phyloP scores from a whole-genome alignment of 2,113 vertebrate genomes.

The Tachycineta bicolor region DNA sequence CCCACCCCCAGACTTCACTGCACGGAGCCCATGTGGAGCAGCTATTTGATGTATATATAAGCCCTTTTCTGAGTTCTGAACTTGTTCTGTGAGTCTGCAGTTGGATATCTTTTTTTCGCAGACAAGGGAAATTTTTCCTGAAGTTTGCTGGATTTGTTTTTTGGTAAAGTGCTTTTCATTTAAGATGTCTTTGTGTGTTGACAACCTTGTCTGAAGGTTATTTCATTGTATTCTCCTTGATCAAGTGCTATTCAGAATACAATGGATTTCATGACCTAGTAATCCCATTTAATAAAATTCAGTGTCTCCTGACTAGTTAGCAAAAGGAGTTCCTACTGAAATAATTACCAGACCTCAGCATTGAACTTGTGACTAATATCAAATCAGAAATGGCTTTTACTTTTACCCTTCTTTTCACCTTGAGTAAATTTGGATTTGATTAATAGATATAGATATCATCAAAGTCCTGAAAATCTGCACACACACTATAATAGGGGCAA shows the following conservation, averaged over 20 bases:
- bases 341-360: conserved; percentile 41
- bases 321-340: conserved; percentile 6
- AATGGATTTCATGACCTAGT: conserved; percentile 14
- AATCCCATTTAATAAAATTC: conserved; percentile 36
- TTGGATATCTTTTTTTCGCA: background rate
- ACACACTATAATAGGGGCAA: background rate
- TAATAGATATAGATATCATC: conserved; percentile 32
- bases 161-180: background rate
- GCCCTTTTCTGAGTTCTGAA: background rate
- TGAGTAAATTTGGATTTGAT: conserved; percentile 19
- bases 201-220: conserved; percentile 55
- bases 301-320: background rate
- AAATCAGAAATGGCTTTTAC: conserved; percentile 38
- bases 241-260: conserved; percentile 2
- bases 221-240: conserved; percentile 6
- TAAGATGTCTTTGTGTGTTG: background rate
- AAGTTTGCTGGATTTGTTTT: background rate
- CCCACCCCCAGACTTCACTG: background rate
- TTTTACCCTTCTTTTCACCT: conserved; percentile 27
- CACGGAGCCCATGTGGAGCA: background rate
- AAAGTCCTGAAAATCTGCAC: background rate
- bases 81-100: background rate
- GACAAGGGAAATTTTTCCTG: background rate
- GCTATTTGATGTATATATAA: background rate
- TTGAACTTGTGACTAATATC: conserved; percentile 28